phyloP scores from a whole-genome alignment of 2,888 invertebrate species.

The Chloroclystis v-ata region DNA sequence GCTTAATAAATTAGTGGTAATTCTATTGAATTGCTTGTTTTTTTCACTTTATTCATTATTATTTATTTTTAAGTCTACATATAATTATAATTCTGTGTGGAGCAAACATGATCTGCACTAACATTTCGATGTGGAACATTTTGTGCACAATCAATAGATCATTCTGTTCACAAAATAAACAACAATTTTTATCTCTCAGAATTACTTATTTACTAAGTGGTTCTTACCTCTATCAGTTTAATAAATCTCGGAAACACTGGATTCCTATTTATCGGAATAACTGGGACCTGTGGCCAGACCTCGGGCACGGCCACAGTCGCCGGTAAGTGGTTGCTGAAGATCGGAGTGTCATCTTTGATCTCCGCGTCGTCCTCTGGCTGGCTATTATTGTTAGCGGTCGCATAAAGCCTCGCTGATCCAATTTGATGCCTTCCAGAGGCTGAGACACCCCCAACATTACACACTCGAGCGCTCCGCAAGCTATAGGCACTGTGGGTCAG shows the following conservation, averaged over 20 bases:
- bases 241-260: conserved; percentile 99
- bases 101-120: too few relatives aligned
- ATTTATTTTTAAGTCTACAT: too few relatives aligned
- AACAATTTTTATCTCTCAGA: too few relatives aligned
- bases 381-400: conserved; percentile 57
- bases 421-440: conserved; percentile 27
- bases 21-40: too few relatives aligned
- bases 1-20: too few relatives aligned
- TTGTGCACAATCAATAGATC: too few relatives aligned
- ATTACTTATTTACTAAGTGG: neutral
- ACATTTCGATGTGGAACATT: too few relatives aligned
- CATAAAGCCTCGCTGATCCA: conserved; percentile 46
- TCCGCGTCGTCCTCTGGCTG: conserved; percentile 60
- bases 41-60: too few relatives aligned
- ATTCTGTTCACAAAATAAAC: too few relatives aligned
- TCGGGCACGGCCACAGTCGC: conserved; percentile 96
- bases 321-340: conserved; percentile 81
- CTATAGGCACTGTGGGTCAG: conserved; percentile 32
- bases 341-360: conserved; percentile 60
- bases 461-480: conserved; percentile 38
- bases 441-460: conserved; percentile 40
- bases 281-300: conserved; percentile 96
- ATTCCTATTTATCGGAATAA: conserved; percentile 95
- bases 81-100: too few relatives aligned
- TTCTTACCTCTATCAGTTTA: conserved; percentile 93